Evolutionary conservation across 2,888 invertebrate genomes (phyloP).

Genomic region (Leucoptera coffeella): DNA sequence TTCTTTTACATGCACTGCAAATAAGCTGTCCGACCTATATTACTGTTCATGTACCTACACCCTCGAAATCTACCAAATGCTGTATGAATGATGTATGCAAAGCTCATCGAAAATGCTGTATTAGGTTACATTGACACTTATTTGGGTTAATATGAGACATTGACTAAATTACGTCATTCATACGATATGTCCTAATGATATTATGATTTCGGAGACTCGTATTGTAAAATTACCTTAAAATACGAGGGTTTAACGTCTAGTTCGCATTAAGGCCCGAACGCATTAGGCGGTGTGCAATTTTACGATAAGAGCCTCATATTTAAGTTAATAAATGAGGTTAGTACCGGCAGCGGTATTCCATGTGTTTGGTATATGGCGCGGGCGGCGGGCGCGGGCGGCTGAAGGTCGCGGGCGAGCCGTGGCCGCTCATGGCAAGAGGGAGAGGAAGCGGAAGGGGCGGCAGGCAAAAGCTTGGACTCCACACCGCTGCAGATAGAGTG

Average conservation of each 20-base stretch:
- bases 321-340: conserved; percentile 50
- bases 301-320: conserved; percentile 25
- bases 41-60: no score
- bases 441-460: conserved; percentile 7
- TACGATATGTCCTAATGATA: conserved; percentile 1
- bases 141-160: no score
- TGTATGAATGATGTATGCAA: no score
- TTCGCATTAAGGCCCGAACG: no score
- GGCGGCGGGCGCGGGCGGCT: conserved; percentile 33
- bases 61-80: no score
- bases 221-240: no score
- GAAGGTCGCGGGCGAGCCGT: conserved; percentile 19
- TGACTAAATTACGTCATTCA: conserved; percentile 2
- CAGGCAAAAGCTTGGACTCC: conserved; percentile 11
- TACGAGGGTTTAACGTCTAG: no score
- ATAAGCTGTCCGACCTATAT: no score
- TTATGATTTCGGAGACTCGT: no score
- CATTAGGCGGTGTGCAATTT: conserved; percentile 5
- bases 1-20: no score
- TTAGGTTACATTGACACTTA: no score
- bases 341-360: conserved; percentile 55
- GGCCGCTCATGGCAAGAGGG: conserved; percentile 11
- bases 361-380: conserved; percentile 47
- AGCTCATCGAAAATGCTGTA: no score
- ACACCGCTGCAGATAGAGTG: conserved; percentile 28